Conservation (phyloP, 2,888 invertebrate species). For the Sthenelais limicola region DNA sequence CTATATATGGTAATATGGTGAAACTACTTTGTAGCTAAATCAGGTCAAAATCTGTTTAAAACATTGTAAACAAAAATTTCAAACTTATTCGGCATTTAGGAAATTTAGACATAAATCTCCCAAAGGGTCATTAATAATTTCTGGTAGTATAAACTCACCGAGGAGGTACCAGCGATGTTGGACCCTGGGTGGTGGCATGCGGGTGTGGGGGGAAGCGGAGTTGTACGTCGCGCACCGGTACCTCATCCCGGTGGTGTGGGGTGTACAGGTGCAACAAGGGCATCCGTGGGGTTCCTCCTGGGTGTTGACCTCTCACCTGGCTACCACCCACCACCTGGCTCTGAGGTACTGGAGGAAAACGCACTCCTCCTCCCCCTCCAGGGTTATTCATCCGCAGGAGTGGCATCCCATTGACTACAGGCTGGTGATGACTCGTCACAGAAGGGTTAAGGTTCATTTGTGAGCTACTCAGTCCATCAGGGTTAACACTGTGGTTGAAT, state of each 20-base stretch:
- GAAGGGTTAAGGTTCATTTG: background rate
- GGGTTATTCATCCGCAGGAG: slow-evolving; percentile 6
- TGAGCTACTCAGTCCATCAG: too few species aligned
- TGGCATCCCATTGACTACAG: background rate
- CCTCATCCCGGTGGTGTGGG: slow-evolving; percentile 27
- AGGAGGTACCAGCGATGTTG: background rate
- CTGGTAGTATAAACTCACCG: too few species aligned
- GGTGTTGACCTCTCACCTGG: too few species aligned
- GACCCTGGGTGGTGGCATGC: background rate
- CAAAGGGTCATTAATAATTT: too few species aligned
- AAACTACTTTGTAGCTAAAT: too few species aligned
- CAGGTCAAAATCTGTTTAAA: too few species aligned
- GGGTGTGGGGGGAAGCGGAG: background rate
- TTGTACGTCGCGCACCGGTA: slow-evolving; percentile 37
- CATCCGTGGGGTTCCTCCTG: background rate
- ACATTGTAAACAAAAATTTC: too few species aligned
- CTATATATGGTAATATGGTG: too few species aligned
- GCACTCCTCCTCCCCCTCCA: background rate
- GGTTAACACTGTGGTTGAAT: slow-evolving; percentile 27
- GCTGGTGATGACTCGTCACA: too few species aligned
- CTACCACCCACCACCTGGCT: too few species aligned
- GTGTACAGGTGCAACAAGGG: slow-evolving; percentile 27
- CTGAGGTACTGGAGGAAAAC: slow-evolving; percentile 6
- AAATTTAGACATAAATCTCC: too few species aligned
- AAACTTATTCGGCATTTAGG: too few species aligned